phyloP scores from a whole-genome alignment of 1,140 invertebrate genomes.

The Panulirus ornatus region DNA sequence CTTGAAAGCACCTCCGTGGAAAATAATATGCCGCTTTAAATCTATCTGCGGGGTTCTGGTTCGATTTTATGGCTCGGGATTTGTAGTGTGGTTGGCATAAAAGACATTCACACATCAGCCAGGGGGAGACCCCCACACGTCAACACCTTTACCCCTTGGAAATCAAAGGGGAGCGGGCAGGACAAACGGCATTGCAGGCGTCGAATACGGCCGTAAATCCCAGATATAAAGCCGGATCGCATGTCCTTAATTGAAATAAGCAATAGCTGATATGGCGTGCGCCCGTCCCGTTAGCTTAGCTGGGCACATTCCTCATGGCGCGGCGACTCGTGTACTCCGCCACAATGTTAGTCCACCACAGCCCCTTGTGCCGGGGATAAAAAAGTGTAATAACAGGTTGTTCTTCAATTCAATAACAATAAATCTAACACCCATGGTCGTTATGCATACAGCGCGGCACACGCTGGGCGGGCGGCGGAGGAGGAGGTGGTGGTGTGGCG shows the following conservation, averaged over 20 bases:
- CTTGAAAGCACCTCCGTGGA: not conserved
- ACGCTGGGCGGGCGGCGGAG: not conserved
- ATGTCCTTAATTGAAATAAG: slow-evolving; percentile 31
- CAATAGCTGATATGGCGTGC: slow-evolving; percentile 4
- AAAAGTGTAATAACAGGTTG: too few relatives aligned
- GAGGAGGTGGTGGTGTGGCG: not conserved
- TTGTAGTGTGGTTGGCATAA: too few relatives aligned
- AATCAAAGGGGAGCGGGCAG: not conserved
- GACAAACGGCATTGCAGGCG: not conserved
- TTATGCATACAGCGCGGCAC: too few relatives aligned
- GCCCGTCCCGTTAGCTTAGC: not conserved
- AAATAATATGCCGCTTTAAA: too few relatives aligned
- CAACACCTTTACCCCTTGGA: not conserved
- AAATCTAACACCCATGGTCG: too few relatives aligned
- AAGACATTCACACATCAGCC: not conserved
- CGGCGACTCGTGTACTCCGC: too few relatives aligned
- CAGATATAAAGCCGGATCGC: not conserved
- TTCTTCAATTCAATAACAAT: too few relatives aligned
- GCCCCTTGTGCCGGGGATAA: too few relatives aligned
- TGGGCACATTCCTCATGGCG: not conserved
- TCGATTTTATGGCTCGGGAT: too few relatives aligned
- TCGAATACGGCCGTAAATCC: not conserved
- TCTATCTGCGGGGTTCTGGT: too few relatives aligned
- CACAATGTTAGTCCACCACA: too few relatives aligned
- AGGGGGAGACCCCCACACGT: too few relatives aligned